Evolutionary conservation across 2,888 invertebrate species (phyloP), one percentile per base, ranked within the genome.

Genomic region (Ptychoptera contaminata): DNA sequence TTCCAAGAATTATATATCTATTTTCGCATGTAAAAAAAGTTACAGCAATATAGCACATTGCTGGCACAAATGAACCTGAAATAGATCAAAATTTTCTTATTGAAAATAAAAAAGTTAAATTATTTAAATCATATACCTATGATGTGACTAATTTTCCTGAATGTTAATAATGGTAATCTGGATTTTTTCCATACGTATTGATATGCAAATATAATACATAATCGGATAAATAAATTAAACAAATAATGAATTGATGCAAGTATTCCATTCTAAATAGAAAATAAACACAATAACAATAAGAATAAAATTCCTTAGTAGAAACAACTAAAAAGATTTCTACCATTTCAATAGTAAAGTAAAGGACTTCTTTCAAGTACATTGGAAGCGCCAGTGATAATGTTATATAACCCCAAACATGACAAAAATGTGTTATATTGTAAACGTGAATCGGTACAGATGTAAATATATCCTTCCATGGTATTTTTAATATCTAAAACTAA

Each of bases 381-480:
- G 69, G 69, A 48, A 68, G 54, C 45, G 60, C 52, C 10, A 65
- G 53, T 1, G 60, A 58, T 1, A 69, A 46, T 8, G 65, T 56
- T 42, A 63, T 57, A 42, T 64, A 59, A 3, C 67, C 64, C 52
- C 63, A 68, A 47, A 66, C 68, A 35, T 67, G 66, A 43, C 66
- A 68, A 45, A 69, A 57, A 51, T 72, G 71, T 7, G 67, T 66
- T 4, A 70, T 55, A 31, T 67, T 56, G 46, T 70, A 67, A 2
- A 68, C 68, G 42, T 63, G 58, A 2, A 70, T 63, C 0, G 71
- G 65, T 2, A 56, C 48, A 1, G 73, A 72, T 11, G 58, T 62
- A 0, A 67, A 42, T 42, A 74, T 61, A 11, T 58, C 54, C 16
- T 51, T 54, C 70, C 72, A 73, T 2, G 71, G 71, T 16, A 71